phyloP scores from a whole-genome alignment of 1,140 invertebrate species.

The Drosophila bocki region DNA sequence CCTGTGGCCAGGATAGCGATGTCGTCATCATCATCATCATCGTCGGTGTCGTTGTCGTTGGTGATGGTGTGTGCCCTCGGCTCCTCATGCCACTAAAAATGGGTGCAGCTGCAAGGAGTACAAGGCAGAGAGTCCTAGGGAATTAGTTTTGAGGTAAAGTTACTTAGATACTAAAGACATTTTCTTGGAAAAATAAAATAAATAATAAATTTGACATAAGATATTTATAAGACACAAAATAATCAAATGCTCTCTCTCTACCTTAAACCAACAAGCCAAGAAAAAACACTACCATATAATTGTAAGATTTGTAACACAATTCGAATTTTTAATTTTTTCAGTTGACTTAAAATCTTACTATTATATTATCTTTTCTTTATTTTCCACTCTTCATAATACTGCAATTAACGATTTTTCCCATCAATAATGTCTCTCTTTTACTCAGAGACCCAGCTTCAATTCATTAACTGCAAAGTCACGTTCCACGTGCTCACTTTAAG shows the following conservation, averaged over 20 bases:
- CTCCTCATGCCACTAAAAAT: conserved; percentile 39
- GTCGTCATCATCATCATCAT: conserved; percentile 23
- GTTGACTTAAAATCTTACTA: too few relatives aligned
- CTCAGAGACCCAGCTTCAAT: neutral
- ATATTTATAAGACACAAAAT: too few relatives aligned
- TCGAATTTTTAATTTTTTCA: too few relatives aligned
- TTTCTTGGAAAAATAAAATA: too few relatives aligned
- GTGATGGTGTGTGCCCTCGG: neutral
- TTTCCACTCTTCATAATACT: neutral
- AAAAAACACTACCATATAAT: too few relatives aligned
- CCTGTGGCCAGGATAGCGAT: conserved; percentile 40
- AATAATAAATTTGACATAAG: too few relatives aligned
- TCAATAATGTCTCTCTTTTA: neutral
- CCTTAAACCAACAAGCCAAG: too few relatives aligned
- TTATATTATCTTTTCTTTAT: too few relatives aligned
- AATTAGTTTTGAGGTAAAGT: neutral
- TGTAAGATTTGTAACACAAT: too few relatives aligned
- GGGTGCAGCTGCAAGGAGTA: conserved; percentile 46
- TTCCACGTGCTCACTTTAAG: conserved; percentile 6
- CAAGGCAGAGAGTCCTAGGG: neutral
- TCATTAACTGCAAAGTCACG: conserved; percentile 50
- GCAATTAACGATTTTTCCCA: neutral
- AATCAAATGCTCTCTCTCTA: too few relatives aligned
- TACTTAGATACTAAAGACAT: too few relatives aligned
- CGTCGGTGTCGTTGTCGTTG: conserved; percentile 3